These are phyloP conservation scores for Caenorhabditis drosophilae DNA, from an alignment of 2,888 invertebrate genomes.

Conservation along the genomic window DNA sequence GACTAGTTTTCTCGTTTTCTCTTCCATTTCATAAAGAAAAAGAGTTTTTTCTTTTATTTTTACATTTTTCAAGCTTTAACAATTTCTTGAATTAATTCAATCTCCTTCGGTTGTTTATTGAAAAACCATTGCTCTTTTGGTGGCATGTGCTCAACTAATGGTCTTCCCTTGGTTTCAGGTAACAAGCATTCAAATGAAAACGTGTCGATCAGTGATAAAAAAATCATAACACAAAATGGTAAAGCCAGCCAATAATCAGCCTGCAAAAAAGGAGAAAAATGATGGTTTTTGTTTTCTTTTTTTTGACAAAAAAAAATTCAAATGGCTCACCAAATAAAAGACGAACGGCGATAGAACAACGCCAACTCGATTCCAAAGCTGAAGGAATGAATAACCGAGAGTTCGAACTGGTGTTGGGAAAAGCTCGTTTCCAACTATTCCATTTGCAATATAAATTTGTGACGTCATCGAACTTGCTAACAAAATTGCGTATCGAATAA, in stretches of 20 bases:
- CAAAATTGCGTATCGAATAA: constrained; percentile 44
- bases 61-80: no score
- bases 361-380: constrained; percentile 57
- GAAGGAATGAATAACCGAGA: constrained; percentile 56
- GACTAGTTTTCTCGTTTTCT: no score
- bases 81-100: not conserved
- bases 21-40: no score
- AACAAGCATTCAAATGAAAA: constrained; percentile 49
- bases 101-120: not conserved
- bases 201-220: constrained; percentile 45
- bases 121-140: constrained; percentile 45
- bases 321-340: constrained; percentile 56
- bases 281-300: not conserved
- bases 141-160: constrained; percentile 60
- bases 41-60: no score
- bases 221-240: constrained; percentile 58
- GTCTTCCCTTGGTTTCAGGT: constrained; percentile 60
- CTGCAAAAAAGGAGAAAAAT: constrained; percentile 22
- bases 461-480: constrained; percentile 49
- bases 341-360: constrained; percentile 60
- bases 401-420: constrained; percentile 64
- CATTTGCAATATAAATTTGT: constrained; percentile 48
- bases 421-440: constrained; percentile 57
- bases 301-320: no score
- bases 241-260: constrained; percentile 55